Conservation (phyloP, 2,888 invertebrate genomes). For the Sisyra terminalis region DNA sequence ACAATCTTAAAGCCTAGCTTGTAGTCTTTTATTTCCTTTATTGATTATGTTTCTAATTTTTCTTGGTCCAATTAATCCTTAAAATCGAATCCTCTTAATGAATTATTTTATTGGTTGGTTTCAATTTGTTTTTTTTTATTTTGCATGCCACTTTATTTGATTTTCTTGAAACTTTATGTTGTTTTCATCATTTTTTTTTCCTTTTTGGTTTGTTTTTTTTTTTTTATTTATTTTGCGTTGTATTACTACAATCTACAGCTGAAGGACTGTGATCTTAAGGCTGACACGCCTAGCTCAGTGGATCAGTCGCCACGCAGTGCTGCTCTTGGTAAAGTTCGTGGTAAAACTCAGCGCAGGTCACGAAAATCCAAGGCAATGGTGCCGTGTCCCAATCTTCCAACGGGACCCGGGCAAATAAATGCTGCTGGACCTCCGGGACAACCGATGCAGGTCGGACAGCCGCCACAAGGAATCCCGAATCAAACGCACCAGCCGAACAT, state of each 20-base stretch:
- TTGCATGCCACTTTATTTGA: no score
- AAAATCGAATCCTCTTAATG: no score
- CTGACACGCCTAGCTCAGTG: slow-evolving; percentile 48
- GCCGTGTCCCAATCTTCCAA: slow-evolving; percentile 13
- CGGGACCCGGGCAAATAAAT: slow-evolving; percentile 23
- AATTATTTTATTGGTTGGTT: no score
- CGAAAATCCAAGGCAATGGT: slow-evolving; percentile 26
- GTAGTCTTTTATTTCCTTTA: no score
- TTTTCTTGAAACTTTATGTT: no score
- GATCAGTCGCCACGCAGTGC: slow-evolving; percentile 50
- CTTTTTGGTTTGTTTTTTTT: no score
- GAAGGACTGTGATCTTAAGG: slow-evolving; percentile 44
- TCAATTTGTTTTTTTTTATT: no score
- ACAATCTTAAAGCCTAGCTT: no score
- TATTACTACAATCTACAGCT: slow-evolving; percentile 24
- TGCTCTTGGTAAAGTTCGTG: slow-evolving; percentile 30
- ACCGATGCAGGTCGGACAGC: slow-evolving; percentile 18
- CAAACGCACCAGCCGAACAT: slow-evolving; percentile 21
- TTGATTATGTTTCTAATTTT: no score
- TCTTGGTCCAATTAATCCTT: no score
- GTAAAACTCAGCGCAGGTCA: slow-evolving; percentile 31
- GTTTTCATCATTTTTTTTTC: no score
- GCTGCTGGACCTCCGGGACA: slow-evolving; percentile 12
- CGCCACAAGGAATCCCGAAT: slow-evolving; percentile 14
- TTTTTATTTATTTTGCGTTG: slow-evolving; percentile 16